Base-by-base conservation (phyloP, 1,140 invertebrate genomes). In the Pseudomyrmex sp. region DNA sequence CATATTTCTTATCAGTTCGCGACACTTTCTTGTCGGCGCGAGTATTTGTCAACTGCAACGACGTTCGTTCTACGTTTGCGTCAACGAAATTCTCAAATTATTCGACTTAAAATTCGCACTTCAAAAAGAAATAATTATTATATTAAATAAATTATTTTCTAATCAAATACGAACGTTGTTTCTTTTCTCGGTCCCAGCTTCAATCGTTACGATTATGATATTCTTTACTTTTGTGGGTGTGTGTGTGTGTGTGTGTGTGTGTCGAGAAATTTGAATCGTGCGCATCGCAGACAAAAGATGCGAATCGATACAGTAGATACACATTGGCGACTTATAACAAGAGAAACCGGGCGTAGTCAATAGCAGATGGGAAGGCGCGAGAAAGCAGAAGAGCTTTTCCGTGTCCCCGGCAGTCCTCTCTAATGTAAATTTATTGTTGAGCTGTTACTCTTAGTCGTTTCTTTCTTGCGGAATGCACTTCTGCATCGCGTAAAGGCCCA, bases 361-460 rank as follows among this genome's bases (percentile, higher is more conserved):
- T 87, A 86, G 44, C n/a, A 48, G 44, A 75, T 48, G 52, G n/a
- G 26, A 23, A 63, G 54, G 62, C 80, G 54, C 61, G 80, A 91
- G 35, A 50, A 56, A 72, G 26, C 46, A 63, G 46, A 70, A 88
- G 88, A 92, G 90, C 90, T 92, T 92, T 92, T 87, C 85, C 87
- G 86, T 91, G 91, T 92, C 88, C 86, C 85, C 85, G 86, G 82
- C 82, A 83, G 86, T 80, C 75, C 82, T 88, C 20, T 73, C 73
- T 92, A 92, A 92, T 92, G 90, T 92, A 92, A 91, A 92, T 92
- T 92, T 92, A 92, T 88, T 88, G 89, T 91, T 85, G 86, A 79
- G 77, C 79, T 86, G 85, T 80, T 90, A 84, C 87, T 87, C 85
- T 90, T 84, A 72, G 69, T 84, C 80, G 88, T 83, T 89, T 89